These are phyloP conservation scores for Hymenopus coronatus DNA, from an alignment of 2,888 invertebrate species.

Conservation along the genomic window DNA sequence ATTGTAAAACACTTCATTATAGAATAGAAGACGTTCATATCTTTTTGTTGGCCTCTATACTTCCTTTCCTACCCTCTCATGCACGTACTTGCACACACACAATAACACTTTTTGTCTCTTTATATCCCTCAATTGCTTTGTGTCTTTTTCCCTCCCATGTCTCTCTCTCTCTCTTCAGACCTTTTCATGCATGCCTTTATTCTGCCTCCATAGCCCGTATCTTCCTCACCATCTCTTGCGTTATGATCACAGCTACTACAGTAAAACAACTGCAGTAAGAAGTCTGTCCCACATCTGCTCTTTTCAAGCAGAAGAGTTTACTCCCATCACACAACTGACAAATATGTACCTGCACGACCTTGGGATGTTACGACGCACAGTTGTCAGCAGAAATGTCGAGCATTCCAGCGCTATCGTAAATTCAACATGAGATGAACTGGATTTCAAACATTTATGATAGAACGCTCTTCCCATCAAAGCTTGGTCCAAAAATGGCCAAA, in stretches of 20 bases:
- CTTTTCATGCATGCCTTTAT: not conserved
- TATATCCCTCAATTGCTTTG: not conserved
- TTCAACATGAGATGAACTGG: not conserved
- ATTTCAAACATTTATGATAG: not conserved
- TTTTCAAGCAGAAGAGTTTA: not conserved
- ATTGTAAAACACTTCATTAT: no score
- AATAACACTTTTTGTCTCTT: not conserved
- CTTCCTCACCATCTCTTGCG: not conserved
- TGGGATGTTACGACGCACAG: not conserved
- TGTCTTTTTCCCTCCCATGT: not conserved
- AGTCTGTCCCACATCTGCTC: not conserved
- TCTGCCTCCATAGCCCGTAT: not conserved
- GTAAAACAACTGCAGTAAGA: not conserved
- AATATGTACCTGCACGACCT: not conserved
- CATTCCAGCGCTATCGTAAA: not conserved
- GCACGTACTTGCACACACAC: not conserved
- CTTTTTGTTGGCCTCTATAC: not conserved
- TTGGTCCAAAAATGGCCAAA: no score
- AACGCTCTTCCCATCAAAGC: not conserved
- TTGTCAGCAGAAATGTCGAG: not conserved
- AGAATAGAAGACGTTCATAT: not conserved
- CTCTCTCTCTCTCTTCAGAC: not conserved
- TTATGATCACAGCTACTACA: not conserved
- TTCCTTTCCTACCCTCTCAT: not conserved
- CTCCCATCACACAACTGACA: not conserved